A percentile compares a stretch with the other conserved stretches of the same genome.
Evolutionary conservation across 1,140 invertebrate genomes (phyloP).

Genomic region (Chironomus striatipennis): DNA sequence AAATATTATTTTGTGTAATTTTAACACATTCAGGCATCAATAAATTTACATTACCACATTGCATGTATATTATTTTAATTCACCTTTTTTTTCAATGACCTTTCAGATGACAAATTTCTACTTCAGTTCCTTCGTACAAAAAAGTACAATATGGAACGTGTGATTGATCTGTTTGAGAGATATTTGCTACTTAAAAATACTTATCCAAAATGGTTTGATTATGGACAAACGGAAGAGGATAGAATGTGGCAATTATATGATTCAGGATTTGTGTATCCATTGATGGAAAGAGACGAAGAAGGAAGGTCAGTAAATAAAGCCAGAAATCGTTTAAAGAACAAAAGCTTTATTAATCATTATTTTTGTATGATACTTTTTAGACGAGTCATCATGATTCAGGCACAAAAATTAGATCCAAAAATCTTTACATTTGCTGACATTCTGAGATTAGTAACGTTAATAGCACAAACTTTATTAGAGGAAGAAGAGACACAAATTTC

Average conservation of each 20-base stretch:
- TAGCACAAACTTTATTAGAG: neutral
- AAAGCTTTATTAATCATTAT: too few species aligned
- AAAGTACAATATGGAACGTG: neutral
- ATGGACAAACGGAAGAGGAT: neutral
- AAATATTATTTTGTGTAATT: too few species aligned
- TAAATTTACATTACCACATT: too few species aligned
- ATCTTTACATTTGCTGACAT: neutral
- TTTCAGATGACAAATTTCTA: constrained; percentile 1
- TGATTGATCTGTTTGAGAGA: neutral
- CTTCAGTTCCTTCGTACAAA: neutral
- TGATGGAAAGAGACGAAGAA: neutral
- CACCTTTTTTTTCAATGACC: neutral
- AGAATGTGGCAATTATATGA: neutral
- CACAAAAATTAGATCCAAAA: neutral
- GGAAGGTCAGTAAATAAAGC: neutral
- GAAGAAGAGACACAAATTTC: neutral
- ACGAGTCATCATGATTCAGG: neutral
- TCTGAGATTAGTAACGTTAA: neutral
- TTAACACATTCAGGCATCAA: too few species aligned
- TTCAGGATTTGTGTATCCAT: neutral
- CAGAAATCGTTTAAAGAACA: too few species aligned
- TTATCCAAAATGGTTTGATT: neutral
- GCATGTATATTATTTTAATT: neutral
- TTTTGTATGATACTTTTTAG: neutral
- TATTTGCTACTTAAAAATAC: neutral